phyloP scores from a whole-genome alignment of 2,888 invertebrate species.

The Cosmorhoe ocellata region DNA sequence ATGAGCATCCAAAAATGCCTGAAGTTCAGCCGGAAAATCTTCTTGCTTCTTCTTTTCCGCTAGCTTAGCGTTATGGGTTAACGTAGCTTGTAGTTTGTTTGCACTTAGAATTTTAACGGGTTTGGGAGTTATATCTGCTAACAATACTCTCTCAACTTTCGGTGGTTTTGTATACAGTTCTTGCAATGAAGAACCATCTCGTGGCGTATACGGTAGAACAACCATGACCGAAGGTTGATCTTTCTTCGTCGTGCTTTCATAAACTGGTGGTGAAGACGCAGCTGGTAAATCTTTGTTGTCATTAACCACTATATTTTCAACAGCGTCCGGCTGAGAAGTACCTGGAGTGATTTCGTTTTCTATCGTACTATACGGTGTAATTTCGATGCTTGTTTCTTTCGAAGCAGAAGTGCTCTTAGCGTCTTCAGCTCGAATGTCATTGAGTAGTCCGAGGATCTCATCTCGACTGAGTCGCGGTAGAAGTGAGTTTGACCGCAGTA shows the following conservation, averaged over 20 bases:
- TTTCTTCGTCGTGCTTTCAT: conserved; percentile 58
- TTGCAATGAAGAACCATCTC: conserved; percentile 81
- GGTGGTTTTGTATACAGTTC: conserved; percentile 86
- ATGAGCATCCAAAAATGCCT: conserved; percentile 69
- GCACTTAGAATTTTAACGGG: conserved; percentile 43
- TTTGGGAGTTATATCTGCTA: conserved; percentile 54
- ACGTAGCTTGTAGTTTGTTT: conserved; percentile 46
- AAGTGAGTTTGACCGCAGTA: conserved; percentile 83
- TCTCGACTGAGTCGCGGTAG: conserved; percentile 84
- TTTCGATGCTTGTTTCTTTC: conserved; percentile 38
- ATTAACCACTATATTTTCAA: conserved; percentile 37
- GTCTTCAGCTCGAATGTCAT: conserved; percentile 84
- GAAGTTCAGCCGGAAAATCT: conserved; percentile 63
- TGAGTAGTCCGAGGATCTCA: conserved; percentile 85
- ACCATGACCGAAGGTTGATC: conserved; percentile 81
- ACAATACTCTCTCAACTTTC: conserved; percentile 80
- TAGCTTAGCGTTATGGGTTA: conserved; percentile 47
- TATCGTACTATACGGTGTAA: conserved; percentile 44
- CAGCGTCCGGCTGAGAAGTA: conserved; percentile 34
- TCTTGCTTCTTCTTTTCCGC: conserved; percentile 48
- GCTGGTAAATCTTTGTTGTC: conserved; percentile 36
- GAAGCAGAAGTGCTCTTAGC: conserved; percentile 55
- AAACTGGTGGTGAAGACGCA: conserved; percentile 35
- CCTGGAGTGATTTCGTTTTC: conserved; percentile 55
- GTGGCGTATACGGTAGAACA: conserved; percentile 85